These are phyloP conservation scores for Coenonympha arcania DNA, from an alignment of 2,888 invertebrate genomes.

Conservation along the genomic window DNA sequence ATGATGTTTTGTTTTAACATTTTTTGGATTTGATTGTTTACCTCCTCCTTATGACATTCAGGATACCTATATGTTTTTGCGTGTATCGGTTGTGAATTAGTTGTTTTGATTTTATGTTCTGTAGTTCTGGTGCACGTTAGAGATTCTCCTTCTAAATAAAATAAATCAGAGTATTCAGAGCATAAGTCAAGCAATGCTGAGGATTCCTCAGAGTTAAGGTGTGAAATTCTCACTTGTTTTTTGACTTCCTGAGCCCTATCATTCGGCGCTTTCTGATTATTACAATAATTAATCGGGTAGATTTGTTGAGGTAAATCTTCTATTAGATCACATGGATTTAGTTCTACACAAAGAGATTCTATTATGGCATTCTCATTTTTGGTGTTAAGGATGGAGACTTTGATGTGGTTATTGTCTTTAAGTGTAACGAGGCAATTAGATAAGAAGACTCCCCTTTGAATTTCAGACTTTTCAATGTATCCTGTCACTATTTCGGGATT, in stretches of 20 bases:
- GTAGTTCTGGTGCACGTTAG: neutral
- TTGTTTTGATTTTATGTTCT: neutral
- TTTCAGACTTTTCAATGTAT: neutral
- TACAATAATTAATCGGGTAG: neutral
- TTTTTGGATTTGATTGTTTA: constrained; percentile 21
- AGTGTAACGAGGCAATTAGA: neutral
- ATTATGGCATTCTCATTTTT: neutral
- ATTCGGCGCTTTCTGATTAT: neutral
- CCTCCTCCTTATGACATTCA: constrained; percentile 23
- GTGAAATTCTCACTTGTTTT: neutral
- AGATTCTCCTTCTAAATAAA: neutral
- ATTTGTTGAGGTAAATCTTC: neutral
- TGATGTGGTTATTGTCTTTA: neutral
- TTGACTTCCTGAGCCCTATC: neutral
- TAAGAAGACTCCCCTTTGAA: constrained; percentile 13
- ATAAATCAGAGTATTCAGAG: neutral
- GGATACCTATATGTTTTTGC: neutral
- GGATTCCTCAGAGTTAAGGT: neutral
- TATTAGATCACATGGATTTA: neutral
- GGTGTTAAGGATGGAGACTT: neutral
- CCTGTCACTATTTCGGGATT: neutral
- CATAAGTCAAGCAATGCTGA: neutral
- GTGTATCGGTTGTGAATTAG: neutral
- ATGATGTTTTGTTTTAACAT: constrained; percentile 29
- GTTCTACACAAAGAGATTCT: neutral